Percentiles rank a stretch among this genome's conserved stretches.
Conservation (phyloP, 2,113 vertebrate genomes). For the Forbesichthys papilliferus region DNA sequence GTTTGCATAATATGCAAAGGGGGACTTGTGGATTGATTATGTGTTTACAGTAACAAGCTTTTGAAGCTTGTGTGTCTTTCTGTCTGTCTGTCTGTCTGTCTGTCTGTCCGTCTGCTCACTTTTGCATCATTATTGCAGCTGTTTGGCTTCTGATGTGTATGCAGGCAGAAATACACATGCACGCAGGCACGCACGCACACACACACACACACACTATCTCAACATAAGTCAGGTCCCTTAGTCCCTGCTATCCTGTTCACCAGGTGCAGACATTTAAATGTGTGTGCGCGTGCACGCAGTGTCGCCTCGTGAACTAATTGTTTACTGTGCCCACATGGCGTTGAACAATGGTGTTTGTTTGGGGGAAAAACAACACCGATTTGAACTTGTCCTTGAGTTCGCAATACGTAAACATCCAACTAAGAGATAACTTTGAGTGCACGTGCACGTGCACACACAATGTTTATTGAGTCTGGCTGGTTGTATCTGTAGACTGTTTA, state of each 20-base stretch:
- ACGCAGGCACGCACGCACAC: conserved; percentile 16
- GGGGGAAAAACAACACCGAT: background rate
- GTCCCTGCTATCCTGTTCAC: conserved; percentile 69
- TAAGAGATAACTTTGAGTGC: background rate
- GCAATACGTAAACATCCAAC: conserved; percentile 7
- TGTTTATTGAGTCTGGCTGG: conserved; percentile 30
- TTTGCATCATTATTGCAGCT: conserved; percentile 59
- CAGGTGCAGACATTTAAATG: conserved; percentile 67
- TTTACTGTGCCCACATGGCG: conserved; percentile 30
- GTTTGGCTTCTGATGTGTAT: conserved; percentile 54
- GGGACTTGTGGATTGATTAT: background rate
- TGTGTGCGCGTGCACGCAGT: conserved; percentile 5
- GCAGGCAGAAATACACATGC: background rate
- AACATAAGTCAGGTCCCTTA: conserved; percentile 49
- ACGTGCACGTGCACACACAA: background rate
- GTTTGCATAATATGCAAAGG: background rate
- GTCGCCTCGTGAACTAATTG: conserved; percentile 6
- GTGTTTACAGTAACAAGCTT: conserved; percentile 5
- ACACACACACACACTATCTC: conserved; percentile 32
- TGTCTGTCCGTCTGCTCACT: conserved; percentile 13
- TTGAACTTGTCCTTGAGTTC: conserved; percentile 18
- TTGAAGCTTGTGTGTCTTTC: conserved; percentile 2
- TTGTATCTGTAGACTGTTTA: conserved; percentile 36
- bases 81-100: conserved; percentile 4
- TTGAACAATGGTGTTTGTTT: conserved; percentile 34